These are phyloP conservation scores for Cacoxenus indagator DNA, from an alignment of 2,888 invertebrate species.

Conservation along the genomic window DNA sequence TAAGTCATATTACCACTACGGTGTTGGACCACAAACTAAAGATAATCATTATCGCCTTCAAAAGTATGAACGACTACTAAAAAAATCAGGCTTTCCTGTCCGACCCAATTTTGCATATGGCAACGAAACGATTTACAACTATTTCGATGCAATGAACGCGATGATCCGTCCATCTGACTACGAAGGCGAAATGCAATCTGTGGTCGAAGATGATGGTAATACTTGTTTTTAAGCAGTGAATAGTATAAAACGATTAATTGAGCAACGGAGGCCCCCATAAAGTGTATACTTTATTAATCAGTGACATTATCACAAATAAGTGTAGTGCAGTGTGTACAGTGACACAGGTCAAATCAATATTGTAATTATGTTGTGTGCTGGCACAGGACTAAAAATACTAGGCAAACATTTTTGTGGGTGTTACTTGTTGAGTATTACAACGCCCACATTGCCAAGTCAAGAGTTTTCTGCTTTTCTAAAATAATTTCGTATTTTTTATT, in stretches of 20 bases:
- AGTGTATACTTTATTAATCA: no score
- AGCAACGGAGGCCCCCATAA: no score
- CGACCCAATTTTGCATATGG: slow-evolving; percentile 53
- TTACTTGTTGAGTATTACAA: no score
- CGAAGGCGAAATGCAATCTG: background rate
- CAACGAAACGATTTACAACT: slow-evolving; percentile 59
- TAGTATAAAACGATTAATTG: no score
- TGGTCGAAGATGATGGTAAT: slow-evolving; percentile 49
- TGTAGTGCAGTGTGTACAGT: no score
- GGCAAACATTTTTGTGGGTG: no score
- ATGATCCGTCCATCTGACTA: background rate
- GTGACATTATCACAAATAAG: no score
- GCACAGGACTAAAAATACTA: no score
- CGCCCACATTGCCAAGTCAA: no score
- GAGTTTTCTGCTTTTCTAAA: background rate
- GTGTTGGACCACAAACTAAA: slow-evolving; percentile 65
- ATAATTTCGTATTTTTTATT: slow-evolving; percentile 27
- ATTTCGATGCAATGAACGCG: slow-evolving; percentile 54
- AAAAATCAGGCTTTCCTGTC: slow-evolving; percentile 49
- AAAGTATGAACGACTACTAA: slow-evolving; percentile 51
- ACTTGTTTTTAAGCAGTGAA: no score
- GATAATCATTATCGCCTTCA: slow-evolving; percentile 53
- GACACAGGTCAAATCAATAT: no score
- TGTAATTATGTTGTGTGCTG: no score
- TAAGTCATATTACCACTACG: slow-evolving; percentile 58